These are phyloP conservation scores for Drosophila azteca DNA, from an alignment of 1,140 invertebrate genomes.

Conservation along the genomic window DNA sequence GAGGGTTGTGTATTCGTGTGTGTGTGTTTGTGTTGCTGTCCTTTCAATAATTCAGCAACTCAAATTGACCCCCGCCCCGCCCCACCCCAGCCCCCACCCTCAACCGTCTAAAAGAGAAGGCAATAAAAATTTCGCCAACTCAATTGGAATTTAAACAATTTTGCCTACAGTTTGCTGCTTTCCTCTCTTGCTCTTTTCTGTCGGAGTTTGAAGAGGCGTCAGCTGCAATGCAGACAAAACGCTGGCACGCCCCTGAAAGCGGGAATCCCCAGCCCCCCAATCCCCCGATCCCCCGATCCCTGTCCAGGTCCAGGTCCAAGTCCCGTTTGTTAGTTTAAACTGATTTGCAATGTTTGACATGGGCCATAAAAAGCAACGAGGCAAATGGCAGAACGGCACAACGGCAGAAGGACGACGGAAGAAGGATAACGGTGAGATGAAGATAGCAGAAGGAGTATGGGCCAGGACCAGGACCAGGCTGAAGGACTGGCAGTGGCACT, in stretches of 20 bases:
- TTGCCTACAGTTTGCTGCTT: slow-evolving; percentile 12
- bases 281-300: too few species aligned
- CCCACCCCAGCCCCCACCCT: background rate
- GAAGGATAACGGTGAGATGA: slow-evolving; percentile 50
- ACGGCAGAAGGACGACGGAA: slow-evolving; percentile 33
- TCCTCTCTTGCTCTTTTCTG: background rate
- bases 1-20: background rate
- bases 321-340: slow-evolving; percentile 75
- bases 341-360: slow-evolving; percentile 82
- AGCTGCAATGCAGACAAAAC: slow-evolving; percentile 60
- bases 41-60: slow-evolving; percentile 45
- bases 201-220: slow-evolving; percentile 33
- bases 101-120: background rate
- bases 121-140: background rate
- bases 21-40: slow-evolving; percentile 4
- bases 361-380: slow-evolving; percentile 78
- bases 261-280: slow-evolving; percentile 4
- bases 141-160: slow-evolving; percentile 5
- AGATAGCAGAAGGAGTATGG: slow-evolving; percentile 40
- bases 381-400: slow-evolving; percentile 22
- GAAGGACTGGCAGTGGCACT: background rate
- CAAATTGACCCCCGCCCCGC: slow-evolving; percentile 21
- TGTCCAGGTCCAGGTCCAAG: slow-evolving; percentile 35
- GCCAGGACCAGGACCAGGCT: slow-evolving; percentile 1
- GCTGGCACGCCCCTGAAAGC: slow-evolving; percentile 34